These are phyloP conservation scores for Heteromyza rotundicornis DNA, from an alignment of 2,888 invertebrate genomes.

Conservation along the genomic window DNA sequence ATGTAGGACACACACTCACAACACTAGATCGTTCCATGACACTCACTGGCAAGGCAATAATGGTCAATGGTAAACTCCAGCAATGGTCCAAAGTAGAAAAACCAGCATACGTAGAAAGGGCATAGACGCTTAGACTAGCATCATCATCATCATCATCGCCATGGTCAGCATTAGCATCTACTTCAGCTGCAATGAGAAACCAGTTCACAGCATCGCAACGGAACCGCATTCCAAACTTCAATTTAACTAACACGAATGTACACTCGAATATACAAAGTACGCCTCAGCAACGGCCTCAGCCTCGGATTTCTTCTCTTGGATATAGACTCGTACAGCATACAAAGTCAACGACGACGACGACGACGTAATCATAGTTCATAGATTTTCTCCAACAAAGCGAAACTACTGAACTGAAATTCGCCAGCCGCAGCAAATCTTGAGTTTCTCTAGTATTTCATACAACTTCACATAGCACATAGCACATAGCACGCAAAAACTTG, in stretches of 20 bases:
- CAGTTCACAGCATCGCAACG: conserved; percentile 39
- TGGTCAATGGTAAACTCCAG: conserved; percentile 4
- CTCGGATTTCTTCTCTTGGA: too few relatives aligned
- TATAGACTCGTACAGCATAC: too few relatives aligned
- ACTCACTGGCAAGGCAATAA: not conserved
- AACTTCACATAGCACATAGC: conserved; percentile 8
- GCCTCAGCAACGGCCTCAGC: too few relatives aligned
- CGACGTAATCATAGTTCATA: too few relatives aligned
- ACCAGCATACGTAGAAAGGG: not conserved
- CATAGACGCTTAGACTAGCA: not conserved
- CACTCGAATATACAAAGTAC: not conserved
- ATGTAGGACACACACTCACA: not conserved
- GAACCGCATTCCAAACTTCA: conserved; percentile 43
- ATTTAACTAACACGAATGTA: conserved; percentile 8
- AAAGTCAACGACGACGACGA: too few relatives aligned
- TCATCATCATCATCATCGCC: too few relatives aligned
- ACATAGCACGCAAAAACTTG: conserved; percentile 24
- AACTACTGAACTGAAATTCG: too few relatives aligned
- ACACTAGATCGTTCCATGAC: not conserved
- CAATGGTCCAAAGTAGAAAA: too few relatives aligned
- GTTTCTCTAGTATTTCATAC: not conserved
- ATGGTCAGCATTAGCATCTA: too few relatives aligned
- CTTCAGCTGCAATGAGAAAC: conserved; percentile 30
- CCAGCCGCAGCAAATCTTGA: not conserved
- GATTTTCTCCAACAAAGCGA: too few relatives aligned